Evolutionary conservation across 2,113 vertebrate genomes (phyloP).

Genomic region (Chaetorhynchus papuensis): DNA sequence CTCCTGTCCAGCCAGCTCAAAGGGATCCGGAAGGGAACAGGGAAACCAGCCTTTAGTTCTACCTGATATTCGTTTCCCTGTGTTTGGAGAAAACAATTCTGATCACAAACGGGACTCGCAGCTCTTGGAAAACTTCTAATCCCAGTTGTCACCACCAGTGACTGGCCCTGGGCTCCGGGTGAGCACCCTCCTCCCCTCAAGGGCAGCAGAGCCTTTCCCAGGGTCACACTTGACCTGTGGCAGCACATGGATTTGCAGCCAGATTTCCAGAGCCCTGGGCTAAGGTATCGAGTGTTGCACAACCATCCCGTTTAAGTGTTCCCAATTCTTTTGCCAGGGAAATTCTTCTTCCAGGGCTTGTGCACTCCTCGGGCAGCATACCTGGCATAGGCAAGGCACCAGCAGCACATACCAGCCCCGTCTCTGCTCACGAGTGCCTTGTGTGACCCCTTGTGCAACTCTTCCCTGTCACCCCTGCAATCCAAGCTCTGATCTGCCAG

Average conservation of each 20-base stretch:
- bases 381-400: background rate
- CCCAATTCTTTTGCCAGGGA: background rate
- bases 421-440: background rate
- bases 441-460: background rate
- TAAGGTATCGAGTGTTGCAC: background rate
- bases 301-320: background rate
- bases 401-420: background rate
- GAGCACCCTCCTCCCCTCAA: background rate
- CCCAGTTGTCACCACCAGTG: background rate
- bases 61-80: background rate
- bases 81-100: background rate
- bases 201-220: background rate
- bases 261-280: constrained; percentile 37
- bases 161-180: background rate
- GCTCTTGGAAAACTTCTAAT: background rate
- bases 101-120: background rate
- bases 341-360: background rate
- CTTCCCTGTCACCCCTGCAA: background rate
- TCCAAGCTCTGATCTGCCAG: background rate
- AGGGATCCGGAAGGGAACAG: background rate
- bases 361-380: background rate
- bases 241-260: background rate
- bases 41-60: background rate
- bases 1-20: background rate
- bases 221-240: background rate